Conservation (phyloP, 2,113 vertebrate genomes). For the Budorcas taxicolor region DNA sequence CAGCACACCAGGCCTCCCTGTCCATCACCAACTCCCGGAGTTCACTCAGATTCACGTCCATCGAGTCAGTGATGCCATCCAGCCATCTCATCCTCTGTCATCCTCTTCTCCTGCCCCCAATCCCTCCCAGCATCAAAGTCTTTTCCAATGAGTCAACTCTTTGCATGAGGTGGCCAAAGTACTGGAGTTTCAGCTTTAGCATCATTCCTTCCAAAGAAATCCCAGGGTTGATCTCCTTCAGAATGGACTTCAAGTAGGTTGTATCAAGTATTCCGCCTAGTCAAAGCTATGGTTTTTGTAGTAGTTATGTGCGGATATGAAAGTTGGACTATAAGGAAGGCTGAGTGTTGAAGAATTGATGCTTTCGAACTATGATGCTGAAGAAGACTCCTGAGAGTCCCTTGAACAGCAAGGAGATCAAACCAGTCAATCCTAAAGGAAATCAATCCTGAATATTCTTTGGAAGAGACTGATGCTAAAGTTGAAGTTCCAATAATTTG, state of each 20-base stretch:
- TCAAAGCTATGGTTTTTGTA: background rate
- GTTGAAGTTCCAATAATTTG: background rate
- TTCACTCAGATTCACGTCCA: too few species aligned
- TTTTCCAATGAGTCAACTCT: too few species aligned
- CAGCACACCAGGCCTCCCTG: too few species aligned
- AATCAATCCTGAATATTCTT: background rate
- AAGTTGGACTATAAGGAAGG: background rate
- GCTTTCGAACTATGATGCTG: background rate
- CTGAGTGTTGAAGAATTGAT: background rate
- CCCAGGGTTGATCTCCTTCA: too few species aligned
- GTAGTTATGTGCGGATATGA: accelerated
- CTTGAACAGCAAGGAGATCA: background rate
- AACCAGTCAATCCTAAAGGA: background rate
- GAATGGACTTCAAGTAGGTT: background rate
- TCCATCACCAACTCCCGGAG: too few species aligned
- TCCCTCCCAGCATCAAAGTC: too few species aligned
- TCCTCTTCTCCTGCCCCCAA: too few species aligned
- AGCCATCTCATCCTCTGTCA: too few species aligned
- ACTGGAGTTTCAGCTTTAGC: too few species aligned
- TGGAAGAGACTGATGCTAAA: background rate
- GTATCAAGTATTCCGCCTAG: background rate
- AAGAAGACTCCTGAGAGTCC: background rate
- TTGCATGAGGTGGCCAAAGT: too few species aligned
- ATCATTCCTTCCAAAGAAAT: too few species aligned
- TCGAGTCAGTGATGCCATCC: too few species aligned